A percentile compares a stretch with the other conserved stretches of the same genome.
Conservation (phyloP, 2,113 vertebrate genomes). For the Chlorocebus sabaeus region DNA sequence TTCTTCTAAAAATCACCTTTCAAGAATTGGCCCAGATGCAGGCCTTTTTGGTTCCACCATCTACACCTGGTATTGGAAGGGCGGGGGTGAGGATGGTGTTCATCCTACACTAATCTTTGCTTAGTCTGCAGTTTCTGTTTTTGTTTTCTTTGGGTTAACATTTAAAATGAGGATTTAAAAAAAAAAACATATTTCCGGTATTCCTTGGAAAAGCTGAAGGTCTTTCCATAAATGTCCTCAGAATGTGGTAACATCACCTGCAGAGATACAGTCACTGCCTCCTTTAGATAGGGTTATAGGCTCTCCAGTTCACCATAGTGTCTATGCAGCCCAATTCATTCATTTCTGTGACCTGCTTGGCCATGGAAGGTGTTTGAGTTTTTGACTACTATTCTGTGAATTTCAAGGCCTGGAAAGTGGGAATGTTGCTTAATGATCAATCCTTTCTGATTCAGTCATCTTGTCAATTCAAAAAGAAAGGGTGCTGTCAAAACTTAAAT, state of each 20-base stretch:
- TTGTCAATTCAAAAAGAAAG: not conserved
- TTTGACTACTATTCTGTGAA: not conserved
- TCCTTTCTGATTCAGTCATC: not conserved
- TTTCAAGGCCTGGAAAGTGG: not conserved
- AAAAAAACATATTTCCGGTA: not conserved
- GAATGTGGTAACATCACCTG: accelerated
- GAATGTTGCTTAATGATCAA: not conserved
- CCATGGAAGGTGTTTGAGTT: too few relatives aligned
- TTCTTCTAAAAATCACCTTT: not conserved
- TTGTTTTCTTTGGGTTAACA: not conserved
- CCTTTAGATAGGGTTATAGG: accelerated
- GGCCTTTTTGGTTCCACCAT: not conserved
- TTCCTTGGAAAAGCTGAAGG: not conserved
- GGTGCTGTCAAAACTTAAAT: not conserved
- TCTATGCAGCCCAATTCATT: not conserved
- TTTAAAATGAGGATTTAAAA: not conserved
- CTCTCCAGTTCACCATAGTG: accelerated
- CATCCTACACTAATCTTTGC: not conserved
- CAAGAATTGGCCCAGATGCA: not conserved
- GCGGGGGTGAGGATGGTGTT: not conserved
- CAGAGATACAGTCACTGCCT: too few relatives aligned
- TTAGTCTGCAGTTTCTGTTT: not conserved
- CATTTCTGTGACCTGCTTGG: not conserved
- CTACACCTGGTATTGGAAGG: not conserved
- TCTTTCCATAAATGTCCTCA: not conserved